Base-by-base conservation (phyloP, 2,113 vertebrate genomes). In the Eurystomus gularis region DNA sequence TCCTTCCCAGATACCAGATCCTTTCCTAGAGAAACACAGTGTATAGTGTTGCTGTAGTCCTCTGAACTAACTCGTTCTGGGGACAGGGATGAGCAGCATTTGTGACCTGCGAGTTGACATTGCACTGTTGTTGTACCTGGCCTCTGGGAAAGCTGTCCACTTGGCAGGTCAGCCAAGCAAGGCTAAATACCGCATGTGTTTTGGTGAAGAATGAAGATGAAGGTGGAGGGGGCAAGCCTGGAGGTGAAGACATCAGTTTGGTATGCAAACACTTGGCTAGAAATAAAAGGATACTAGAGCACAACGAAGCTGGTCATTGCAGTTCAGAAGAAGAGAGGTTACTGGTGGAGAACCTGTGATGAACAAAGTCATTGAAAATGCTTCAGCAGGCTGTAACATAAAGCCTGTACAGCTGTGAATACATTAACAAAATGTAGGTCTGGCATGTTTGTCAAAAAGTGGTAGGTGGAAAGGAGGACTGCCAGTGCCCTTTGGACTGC, bases 121-220 rank as follows among this genome's bases (percentile, higher is more conserved):
- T 0, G 0, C 9, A 3, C 13, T 16, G 14, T 8, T 20, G 16
- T 13, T 44, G 28, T 68, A 15, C 37, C 33, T 25, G 48, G 35
- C 4, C 33, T 49, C 31, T 20, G 7, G 39, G 62, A 91, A 86
- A 88, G 20, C 10, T n/a, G n/a, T 7, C 10, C 7, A 5, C 46
- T 28, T 12, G 17, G 5, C 57, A 52, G 40, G 29, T 48, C 75
- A 79, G 57, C 15, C 1, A 1, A 37, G 6, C 6, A 7, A 52
- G 40, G 40, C 15, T 57, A 35, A 58, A 81, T 24, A 20, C 29
- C 52, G 9, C 18, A 15, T 23, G 23, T 44, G 25, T 60, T 65
- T 58, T 42, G 15, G 31, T 77, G 51, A 81, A 70, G 51, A 77
- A 54, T 13, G 28, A 77, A 55, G 55, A 21, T 25, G 7, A 17